Evolutionary conservation across 2,797 vertebrate genomes (phyloP).

Genomic region (Basileuterus tristriatus): DNA sequence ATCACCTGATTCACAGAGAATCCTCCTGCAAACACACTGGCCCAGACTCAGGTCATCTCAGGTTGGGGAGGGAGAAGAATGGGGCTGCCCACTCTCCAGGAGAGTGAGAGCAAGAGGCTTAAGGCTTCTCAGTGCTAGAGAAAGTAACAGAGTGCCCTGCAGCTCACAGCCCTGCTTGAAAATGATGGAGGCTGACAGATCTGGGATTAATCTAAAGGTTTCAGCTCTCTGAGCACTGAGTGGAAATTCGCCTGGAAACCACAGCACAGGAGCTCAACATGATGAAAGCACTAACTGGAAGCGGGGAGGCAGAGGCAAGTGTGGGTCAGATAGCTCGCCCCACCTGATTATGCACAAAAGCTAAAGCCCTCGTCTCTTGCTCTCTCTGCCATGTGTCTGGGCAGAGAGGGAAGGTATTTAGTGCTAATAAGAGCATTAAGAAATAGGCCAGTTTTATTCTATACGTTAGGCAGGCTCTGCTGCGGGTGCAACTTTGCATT

Average conservation of each 20-base stretch:
- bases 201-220: slow-evolving; percentile 72
- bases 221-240: slow-evolving; percentile 60
- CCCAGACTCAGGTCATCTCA: slow-evolving; percentile 41
- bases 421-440: neutral
- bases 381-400: neutral
- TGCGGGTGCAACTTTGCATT: slow-evolving; percentile 8
- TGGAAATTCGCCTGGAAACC: slow-evolving; percentile 70
- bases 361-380: neutral
- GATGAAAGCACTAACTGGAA: slow-evolving; percentile 41
- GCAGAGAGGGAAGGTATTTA: neutral
- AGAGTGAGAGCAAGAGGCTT: slow-evolving; percentile 44
- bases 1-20: neutral
- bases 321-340: slow-evolving; percentile 1
- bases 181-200: slow-evolving; percentile 70
- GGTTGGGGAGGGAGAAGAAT: slow-evolving; percentile 9
- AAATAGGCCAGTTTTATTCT: neutral
- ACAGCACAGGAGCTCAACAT: neutral
- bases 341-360: neutral
- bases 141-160: slow-evolving; percentile 39
- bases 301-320: neutral
- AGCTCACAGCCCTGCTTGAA: slow-evolving; percentile 52
- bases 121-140: slow-evolving; percentile 33
- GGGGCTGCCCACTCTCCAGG: slow-evolving; percentile 22
- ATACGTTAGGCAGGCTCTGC: neutral
- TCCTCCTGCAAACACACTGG: neutral